Base-by-base conservation (phyloP, 2,797 vertebrate genomes). In the Chloroceryle inda region DNA sequence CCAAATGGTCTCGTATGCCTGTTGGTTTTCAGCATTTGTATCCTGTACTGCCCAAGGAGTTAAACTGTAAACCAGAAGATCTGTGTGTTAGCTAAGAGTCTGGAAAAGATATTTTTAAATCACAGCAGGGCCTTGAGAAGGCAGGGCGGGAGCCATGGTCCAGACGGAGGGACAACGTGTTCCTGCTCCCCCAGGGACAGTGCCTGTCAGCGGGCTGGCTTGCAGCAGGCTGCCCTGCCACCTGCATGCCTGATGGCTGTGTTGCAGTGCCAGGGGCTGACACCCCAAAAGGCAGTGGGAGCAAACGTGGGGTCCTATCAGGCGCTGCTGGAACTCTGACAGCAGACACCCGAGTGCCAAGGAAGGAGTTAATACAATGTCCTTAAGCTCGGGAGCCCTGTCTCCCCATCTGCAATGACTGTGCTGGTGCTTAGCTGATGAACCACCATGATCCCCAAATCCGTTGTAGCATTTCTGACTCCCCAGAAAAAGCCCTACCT, bases 51-150 rank as follows among this genome's bases (percentile, higher is more conserved):
- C 61, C 40, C 64, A 17, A 12, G 90, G 88, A 92, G 69, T 62
- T 72, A 81, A 92, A 58, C 53, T 69, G 73, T 29, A 66, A 50
- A 42, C 21, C 83, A 73, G 64, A 37, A 67, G 86, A 76, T 86
- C 18, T 64, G 61, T 86, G 84, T 42, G 69, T 81, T 49, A 75
- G 73, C 88, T 84, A 4, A 29, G 31, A 56, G 50, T 49, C 86
- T 95, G 71, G 69, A 93, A 78, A 78, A 55, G 86, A 22, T 92
- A 81, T 94, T 88, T 93, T 91, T 75, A 92, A 64, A 71, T 47
- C 49, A 2, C 77, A 78, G 84, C 88, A 64, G 74, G 80, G 42
- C 62, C 38, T 84, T 87, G 74, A 76, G 88, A 44, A 92, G 93
- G 69, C 76, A 61, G 85, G 24, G 24, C 0, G 15, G 76, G 78